Evolutionary conservation across 2,113 vertebrate species (phyloP).

Genomic region (Furnarius figulus): DNA sequence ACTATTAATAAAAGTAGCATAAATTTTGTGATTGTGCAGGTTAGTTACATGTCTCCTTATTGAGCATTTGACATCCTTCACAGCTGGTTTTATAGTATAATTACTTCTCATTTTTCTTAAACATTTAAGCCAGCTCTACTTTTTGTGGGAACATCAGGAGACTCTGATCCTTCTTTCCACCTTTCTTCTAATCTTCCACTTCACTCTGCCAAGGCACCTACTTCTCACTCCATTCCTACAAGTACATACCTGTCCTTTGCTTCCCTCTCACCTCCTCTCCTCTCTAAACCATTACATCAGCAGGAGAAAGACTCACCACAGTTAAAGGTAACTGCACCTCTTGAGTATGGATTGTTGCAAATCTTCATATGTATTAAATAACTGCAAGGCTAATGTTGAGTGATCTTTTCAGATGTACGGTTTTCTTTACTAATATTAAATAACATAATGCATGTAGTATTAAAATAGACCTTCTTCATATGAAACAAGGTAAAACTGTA

Average conservation of each 20-base stretch:
- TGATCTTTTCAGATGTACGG: neutral
- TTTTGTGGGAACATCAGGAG: slow-evolving; percentile 32
- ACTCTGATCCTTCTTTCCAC: slow-evolving; percentile 46
- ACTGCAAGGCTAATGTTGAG: neutral
- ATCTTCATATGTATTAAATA: neutral
- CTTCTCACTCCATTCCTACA: slow-evolving; percentile 48
- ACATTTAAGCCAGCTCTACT: slow-evolving; percentile 64
- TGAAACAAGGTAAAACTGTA: neutral
- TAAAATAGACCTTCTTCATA: neutral
- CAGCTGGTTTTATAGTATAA: neutral
- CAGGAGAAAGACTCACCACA: slow-evolving; percentile 80
- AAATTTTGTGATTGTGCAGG: neutral
- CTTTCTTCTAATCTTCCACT: slow-evolving; percentile 54
- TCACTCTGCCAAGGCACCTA: slow-evolving; percentile 53
- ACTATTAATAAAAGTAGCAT: neutral
- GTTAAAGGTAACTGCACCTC: slow-evolving; percentile 85
- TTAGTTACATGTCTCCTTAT: neutral
- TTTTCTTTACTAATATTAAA: slow-evolving; percentile 60
- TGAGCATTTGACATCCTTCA: neutral
- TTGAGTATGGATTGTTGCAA: slow-evolving; percentile 53
- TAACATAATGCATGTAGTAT: neutral
- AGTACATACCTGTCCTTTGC: slow-evolving; percentile 35
- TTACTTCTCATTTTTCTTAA: slow-evolving; percentile 58
- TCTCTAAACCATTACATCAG: slow-evolving; percentile 74
- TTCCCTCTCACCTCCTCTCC: slow-evolving; percentile 71